phyloP scores from a whole-genome alignment of 2,797 vertebrate species.

The Propithecus perrieri region DNA sequence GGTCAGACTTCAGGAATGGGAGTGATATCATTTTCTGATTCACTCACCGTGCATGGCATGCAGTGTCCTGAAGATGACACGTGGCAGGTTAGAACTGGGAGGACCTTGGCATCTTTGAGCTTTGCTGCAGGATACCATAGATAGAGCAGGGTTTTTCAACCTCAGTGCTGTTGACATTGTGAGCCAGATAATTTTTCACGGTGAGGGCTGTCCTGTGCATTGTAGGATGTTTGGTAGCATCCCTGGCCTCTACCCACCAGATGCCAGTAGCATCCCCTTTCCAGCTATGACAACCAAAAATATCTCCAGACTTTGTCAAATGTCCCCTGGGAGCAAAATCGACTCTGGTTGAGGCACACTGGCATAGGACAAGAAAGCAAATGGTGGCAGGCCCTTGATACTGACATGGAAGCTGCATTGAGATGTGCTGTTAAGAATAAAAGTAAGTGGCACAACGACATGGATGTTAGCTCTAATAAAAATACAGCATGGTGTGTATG shows the following conservation, averaged over 20 bases:
- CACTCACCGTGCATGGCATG: rapidly evolving
- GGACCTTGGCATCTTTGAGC: neutral
- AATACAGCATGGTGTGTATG: neutral
- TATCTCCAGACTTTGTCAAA: neutral
- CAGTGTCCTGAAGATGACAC: neutral
- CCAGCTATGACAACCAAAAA: neutral
- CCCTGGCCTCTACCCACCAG: neutral
- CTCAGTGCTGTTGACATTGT: neutral
- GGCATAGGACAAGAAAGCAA: neutral
- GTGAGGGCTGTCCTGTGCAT: neutral
- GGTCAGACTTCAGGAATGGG: neutral
- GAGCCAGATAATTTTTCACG: neutral
- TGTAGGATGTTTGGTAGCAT: neutral
- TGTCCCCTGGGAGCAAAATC: neutral
- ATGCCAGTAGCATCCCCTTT: neutral
- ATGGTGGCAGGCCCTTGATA: neutral
- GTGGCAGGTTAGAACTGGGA: neutral
- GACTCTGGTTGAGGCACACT: neutral
- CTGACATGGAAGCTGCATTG: neutral
- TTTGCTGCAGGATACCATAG: neutral
- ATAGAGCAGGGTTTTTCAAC: rapidly evolving
- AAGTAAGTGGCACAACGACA: neutral
- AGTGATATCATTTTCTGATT: neutral
- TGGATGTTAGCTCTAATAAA: neutral
- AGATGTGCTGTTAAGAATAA: neutral